Percentiles rank a stretch among this genome's conserved stretches.
Evolutionary conservation across 2,113 vertebrate genomes (phyloP).

Genomic region (Syrrhaptes paradoxus): DNA sequence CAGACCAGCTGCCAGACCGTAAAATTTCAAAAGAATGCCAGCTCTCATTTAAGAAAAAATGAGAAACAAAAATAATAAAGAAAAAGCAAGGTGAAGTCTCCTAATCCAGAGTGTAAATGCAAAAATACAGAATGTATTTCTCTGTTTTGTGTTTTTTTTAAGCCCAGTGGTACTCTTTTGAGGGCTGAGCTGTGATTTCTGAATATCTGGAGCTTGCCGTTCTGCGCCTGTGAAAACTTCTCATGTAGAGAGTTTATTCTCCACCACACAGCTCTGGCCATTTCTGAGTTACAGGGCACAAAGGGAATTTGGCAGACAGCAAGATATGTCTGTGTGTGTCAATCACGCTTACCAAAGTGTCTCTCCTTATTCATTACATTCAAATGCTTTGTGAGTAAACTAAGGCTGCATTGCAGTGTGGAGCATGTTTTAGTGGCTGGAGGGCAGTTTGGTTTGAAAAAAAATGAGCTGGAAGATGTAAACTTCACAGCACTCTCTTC

Average conservation of each 20-base stretch:
- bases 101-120: not conserved
- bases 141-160: not conserved
- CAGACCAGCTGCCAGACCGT: not conserved
- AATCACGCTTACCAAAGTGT: slow-evolving; percentile 39
- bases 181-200: not conserved
- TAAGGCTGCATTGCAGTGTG: not conserved
- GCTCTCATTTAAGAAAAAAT: not conserved
- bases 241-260: not conserved
- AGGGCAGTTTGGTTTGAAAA: not conserved
- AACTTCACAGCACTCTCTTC: not conserved
- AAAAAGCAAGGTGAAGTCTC: not conserved
- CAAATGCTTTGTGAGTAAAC: slow-evolving; percentile 41
- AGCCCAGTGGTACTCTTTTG: not conserved
- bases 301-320: slow-evolving; percentile 48
- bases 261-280: not conserved
- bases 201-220: not conserved
- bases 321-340: slow-evolving; percentile 37
- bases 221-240: not conserved
- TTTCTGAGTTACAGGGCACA: slow-evolving; percentile 6
- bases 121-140: not conserved
- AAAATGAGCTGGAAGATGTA: not conserved
- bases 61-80: not conserved
- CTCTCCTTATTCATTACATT: slow-evolving; percentile 57
- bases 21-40: not conserved
- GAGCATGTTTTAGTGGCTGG: not conserved